Evolutionary conservation across 2,888 invertebrate genomes (phyloP), one percentile per base, ranked within the genome.

Genomic region (Osmoderma eremita): DNA sequence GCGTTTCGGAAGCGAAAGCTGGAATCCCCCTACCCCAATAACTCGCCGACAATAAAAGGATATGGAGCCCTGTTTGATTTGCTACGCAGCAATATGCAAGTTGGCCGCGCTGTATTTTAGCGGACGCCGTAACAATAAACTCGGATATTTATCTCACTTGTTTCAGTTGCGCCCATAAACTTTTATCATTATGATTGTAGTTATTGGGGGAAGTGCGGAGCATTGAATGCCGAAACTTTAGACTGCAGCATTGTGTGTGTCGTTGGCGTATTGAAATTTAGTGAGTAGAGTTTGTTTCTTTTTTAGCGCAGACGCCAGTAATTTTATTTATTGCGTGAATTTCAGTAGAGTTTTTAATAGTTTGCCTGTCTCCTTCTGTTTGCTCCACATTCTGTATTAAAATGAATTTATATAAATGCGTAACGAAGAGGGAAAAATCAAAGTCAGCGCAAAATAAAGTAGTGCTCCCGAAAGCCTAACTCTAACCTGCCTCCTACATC

Each of bases 51-150:
- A 38, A 38, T 18, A 53, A 30, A 45, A 61, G 58, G 58, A 61
- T 45, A 61, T 61, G 58, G 45, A 61, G 58, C 45, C 30, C 45
- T 30, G 41, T 61, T 61, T 61, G 58, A 61, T 61, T 61, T 61
- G 58, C 36, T 22, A 61, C 45, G 45, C 30, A 30, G 18, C 58
- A 61, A 61, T 61, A 45, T 61, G 58, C 48, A 61, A 61, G 58
- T 45, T 45, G 45, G 38, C 30, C 12, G 45, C 30, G 30, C 36
- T 45, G 10, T 45, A 42, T 58, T 24, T 30, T 30, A 61, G 30
- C 45, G 58, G n/a, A 61, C 30, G 48, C 45, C 17, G 13, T 45
- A 30, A 61, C 58, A 61, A 61, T 61, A 45, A 17, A 61, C 45
- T 24, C 10, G 45, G 58, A 61, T 61, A 61, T 61, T 61, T 61